Conservation (phyloP, 2,113 vertebrate species). For the Edolisoma coerulescens region DNA sequence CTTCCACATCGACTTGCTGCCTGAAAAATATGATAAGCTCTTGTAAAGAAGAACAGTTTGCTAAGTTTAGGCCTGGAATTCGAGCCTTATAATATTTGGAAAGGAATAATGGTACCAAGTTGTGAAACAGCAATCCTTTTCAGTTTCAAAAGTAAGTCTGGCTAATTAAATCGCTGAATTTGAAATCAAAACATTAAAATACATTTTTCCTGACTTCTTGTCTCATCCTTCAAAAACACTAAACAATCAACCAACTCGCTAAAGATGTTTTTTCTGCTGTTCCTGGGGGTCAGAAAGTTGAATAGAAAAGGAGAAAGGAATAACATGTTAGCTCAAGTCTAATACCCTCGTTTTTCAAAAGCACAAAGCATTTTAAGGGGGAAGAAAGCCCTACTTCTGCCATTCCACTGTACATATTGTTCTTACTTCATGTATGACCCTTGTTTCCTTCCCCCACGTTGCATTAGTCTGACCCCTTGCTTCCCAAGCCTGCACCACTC, state of each 20-base stretch:
- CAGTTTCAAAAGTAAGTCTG: background rate
- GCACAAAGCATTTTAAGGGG: background rate
- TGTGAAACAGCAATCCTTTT: background rate
- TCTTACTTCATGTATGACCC: background rate
- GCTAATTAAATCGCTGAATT: background rate
- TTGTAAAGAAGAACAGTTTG: background rate
- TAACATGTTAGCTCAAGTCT: background rate
- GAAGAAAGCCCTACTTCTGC: background rate
- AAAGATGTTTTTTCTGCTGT: background rate
- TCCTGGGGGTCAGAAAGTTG: background rate
- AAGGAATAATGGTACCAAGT: background rate
- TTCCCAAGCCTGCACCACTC: background rate
- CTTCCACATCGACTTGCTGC: background rate
- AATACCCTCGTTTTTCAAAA: background rate
- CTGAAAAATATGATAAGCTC: background rate
- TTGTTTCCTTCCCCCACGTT: rapidly evolving
- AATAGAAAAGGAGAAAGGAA: background rate
- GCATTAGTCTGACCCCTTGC: background rate
- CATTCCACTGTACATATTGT: background rate
- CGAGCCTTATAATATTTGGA: background rate
- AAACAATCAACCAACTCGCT: background rate
- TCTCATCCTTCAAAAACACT: background rate
- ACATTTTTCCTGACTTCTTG: background rate
- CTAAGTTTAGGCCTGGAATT: background rate
- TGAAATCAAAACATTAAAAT: background rate